Evolutionary conservation across 35 echinoderm and acorn worm genomes (phyloP).

Genomic region (Apostichopus japonicus): DNA sequence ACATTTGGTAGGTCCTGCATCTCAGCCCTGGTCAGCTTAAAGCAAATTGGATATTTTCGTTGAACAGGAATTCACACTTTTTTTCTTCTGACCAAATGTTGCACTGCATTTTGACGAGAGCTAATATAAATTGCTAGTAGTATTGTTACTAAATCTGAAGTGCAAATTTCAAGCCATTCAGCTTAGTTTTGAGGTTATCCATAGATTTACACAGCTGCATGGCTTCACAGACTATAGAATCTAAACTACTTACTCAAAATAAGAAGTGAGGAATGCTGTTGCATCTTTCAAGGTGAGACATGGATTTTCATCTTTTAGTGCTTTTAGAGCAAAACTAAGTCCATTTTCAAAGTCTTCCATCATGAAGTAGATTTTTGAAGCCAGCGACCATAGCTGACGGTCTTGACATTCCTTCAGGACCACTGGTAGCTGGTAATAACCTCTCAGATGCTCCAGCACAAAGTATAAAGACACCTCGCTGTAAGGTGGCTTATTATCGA

Average conservation of each 20-base stretch:
- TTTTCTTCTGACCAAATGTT: no score
- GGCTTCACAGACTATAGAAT: not conserved
- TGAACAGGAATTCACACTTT: no score
- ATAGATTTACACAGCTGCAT: slow-evolving; percentile 7
- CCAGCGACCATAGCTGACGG: not conserved
- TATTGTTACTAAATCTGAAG: not conserved
- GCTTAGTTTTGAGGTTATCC: not conserved
- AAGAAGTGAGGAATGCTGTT: slow-evolving; percentile 5
- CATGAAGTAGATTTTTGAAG: slow-evolving; percentile 30
- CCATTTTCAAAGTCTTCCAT: slow-evolving; percentile 22
- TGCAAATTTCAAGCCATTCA: slow-evolving; percentile 8
- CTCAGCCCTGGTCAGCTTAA: no score
- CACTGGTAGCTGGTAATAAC: slow-evolving; percentile 44
- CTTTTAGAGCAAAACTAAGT: not conserved
- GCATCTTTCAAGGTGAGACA: not conserved
- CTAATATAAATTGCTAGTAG: not conserved
- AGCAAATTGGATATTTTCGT: not conserved
- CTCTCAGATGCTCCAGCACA: slow-evolving; percentile 44
- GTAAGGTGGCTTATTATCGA: slow-evolving; percentile 45
- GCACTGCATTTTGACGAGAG: not conserved
- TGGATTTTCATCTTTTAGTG: not conserved
- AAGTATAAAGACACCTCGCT: slow-evolving; percentile 26
- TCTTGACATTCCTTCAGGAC: slow-evolving; percentile 62
- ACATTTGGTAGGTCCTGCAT: not conserved
- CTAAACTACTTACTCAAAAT: not conserved